Percentiles rank a stretch among this genome's conserved stretches.
Evolutionary conservation across 2,797 vertebrate genomes (phyloP).

Genomic region (Rhodeus uyekii): DNA sequence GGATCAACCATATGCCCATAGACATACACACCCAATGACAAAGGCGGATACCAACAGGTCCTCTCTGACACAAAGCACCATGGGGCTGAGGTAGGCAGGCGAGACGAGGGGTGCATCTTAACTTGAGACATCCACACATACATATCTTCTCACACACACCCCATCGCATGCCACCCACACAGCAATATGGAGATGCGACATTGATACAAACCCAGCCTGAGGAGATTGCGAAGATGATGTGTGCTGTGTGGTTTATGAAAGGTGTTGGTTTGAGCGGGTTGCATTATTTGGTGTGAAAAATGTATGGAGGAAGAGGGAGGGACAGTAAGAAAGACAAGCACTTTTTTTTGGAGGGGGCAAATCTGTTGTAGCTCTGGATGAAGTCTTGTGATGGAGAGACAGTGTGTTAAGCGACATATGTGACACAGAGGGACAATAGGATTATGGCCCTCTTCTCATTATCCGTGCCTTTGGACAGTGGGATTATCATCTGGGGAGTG

Average conservation of each 20-base stretch:
- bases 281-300: not conserved
- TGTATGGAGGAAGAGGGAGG: conserved; percentile 11
- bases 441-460: conserved; percentile 75
- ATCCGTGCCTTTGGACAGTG: conserved; percentile 63
- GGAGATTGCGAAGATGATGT: conserved; percentile 24
- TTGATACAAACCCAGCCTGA: conserved; percentile 31
- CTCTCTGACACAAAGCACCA: conserved; percentile 67
- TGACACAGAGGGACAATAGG: conserved; percentile 77
- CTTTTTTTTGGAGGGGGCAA: conserved; percentile 66
- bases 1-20: conserved; percentile 94
- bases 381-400: conserved; percentile 75
- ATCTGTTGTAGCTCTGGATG: conserved; percentile 72
- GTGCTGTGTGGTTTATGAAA: not conserved
- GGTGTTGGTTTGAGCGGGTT: not conserved
- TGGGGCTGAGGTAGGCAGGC: conserved; percentile 31
- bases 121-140: conserved; percentile 37
- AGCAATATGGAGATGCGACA: conserved; percentile 50
- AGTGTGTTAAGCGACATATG: conserved; percentile 76
- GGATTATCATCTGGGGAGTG: conserved; percentile 75
- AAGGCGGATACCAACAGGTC: conserved; percentile 73
- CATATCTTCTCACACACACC: conserved; percentile 51
- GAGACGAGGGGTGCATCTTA: conserved; percentile 48
- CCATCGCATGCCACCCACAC: conserved; percentile 52
- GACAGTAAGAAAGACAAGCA: conserved; percentile 1
- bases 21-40: conserved; percentile 87